Evolutionary conservation across 2,113 vertebrate genomes (phyloP).

Genomic region (Plecotus auritus): DNA sequence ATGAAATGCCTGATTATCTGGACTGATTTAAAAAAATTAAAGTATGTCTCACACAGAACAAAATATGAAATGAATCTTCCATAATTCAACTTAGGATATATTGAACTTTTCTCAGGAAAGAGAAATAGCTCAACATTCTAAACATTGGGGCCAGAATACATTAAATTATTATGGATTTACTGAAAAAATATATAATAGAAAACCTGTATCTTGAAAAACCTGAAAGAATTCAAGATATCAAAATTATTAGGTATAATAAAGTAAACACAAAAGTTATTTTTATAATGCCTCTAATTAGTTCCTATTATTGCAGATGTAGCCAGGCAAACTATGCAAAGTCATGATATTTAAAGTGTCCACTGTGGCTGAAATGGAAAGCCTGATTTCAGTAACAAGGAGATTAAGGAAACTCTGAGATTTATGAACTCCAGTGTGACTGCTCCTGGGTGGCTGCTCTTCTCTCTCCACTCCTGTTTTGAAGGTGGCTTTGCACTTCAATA

Average conservation of each 20-base stretch:
- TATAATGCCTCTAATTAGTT: background rate
- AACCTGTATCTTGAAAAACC: background rate
- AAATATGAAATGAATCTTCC: background rate
- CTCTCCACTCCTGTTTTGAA: background rate
- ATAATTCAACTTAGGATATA: background rate
- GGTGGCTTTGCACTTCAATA: background rate
- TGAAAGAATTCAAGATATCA: background rate
- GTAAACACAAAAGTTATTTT: background rate
- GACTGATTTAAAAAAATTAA: background rate
- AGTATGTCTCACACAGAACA: background rate
- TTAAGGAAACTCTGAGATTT: background rate
- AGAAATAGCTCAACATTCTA: background rate
- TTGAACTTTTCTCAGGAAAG: background rate
- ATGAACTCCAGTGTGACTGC: background rate
- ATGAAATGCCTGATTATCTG: background rate
- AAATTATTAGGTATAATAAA: slow-evolving; percentile 12
- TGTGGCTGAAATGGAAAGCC: background rate
- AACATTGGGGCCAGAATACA: background rate
- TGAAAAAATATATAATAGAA: background rate
- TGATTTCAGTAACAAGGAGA: background rate
- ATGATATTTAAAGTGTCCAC: background rate
- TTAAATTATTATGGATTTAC: background rate
- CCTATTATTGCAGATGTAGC: background rate
- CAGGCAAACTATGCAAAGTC: background rate
- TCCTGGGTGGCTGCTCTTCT: background rate